A percentile compares a stretch with the other conserved stretches of the same genome.
phyloP scores from a whole-genome alignment of 2,888 invertebrate genomes.

The Helicoverpa assulta region DNA sequence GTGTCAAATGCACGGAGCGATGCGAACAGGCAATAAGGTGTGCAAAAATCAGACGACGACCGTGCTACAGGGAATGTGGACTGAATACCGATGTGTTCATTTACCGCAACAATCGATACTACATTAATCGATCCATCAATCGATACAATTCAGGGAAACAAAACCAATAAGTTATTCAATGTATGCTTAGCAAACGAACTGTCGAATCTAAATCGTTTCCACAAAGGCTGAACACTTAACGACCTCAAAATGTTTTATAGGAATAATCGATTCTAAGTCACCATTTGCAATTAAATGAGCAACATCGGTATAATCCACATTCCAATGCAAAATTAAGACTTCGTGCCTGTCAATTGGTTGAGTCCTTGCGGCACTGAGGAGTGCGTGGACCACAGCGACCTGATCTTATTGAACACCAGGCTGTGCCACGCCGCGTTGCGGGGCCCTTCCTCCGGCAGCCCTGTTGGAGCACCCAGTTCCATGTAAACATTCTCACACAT shows the following conservation, averaged over 20 bases:
- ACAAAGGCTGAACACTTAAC: slow-evolving; percentile 34
- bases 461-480: slow-evolving; percentile 73
- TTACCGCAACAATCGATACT: slow-evolving; percentile 66
- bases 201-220: slow-evolving; percentile 41
- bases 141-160: slow-evolving; percentile 37
- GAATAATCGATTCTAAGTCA: slow-evolving; percentile 51
- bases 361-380: slow-evolving; percentile 94
- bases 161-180: slow-evolving; percentile 31
- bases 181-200: slow-evolving; percentile 17
- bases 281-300: slow-evolving; percentile 63
- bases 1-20: slow-evolving; percentile 77
- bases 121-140: slow-evolving; percentile 61
- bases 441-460: slow-evolving; percentile 87
- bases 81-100: slow-evolving; percentile 75
- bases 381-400: slow-evolving; percentile 96
- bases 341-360: slow-evolving; percentile 94
- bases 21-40: slow-evolving; percentile 85
- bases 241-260: slow-evolving; percentile 38
- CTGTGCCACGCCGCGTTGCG: slow-evolving; percentile 92
- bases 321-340: slow-evolving; percentile 75
- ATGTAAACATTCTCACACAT: slow-evolving; percentile 49
- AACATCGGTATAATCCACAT: slow-evolving; percentile 75
- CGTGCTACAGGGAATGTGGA: slow-evolving; percentile 84
- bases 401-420: slow-evolving; percentile 96
- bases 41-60: slow-evolving; percentile 81